A percentile compares a stretch with the other conserved stretches of the same genome.
phyloP scores from a whole-genome alignment of 2,797 vertebrate genomes.

The Pseudopleuronectes americanus region DNA sequence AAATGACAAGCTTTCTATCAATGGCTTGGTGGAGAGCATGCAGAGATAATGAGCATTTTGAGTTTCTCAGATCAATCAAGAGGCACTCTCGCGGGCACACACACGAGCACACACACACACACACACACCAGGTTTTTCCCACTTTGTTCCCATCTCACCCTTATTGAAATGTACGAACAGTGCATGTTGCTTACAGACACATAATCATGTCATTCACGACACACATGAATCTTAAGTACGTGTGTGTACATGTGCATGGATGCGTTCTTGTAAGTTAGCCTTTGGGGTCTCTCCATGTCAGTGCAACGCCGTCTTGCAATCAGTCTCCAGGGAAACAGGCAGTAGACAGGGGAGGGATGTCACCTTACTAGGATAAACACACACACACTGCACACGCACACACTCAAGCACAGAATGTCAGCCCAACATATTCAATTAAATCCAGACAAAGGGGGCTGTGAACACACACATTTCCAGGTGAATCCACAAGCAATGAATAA shows the following conservation, averaged over 20 bases:
- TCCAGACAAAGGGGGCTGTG: conserved; percentile 59
- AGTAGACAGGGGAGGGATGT: conserved; percentile 68
- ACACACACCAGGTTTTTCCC: conserved; percentile 43
- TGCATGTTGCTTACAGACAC: conserved; percentile 27
- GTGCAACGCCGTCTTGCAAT: conserved; percentile 66
- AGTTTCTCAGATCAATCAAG: conserved; percentile 57
- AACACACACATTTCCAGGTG: conserved; percentile 50
- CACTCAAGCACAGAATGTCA: conserved; percentile 70
- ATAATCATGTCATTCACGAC: conserved; percentile 21
- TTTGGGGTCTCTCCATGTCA: conserved; percentile 71
- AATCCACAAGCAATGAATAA: conserved; percentile 34
- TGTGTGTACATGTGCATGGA: conserved; percentile 14
- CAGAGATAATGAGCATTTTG: conserved; percentile 65
- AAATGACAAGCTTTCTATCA: conserved; percentile 62
- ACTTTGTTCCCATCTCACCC: conserved; percentile 32
- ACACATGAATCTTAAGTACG: conserved; percentile 20
- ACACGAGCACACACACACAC: conserved; percentile 7
- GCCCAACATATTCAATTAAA: conserved; percentile 77
- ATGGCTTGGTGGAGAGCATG: conserved; percentile 60
- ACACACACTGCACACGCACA: conserved; percentile 54
- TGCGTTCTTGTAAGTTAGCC: conserved; percentile 56
- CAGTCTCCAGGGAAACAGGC: conserved; percentile 83
- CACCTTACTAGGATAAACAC: conserved; percentile 68
- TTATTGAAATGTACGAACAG: conserved; percentile 50
- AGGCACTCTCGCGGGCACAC: background rate